Evolutionary conservation across 1,140 invertebrate species (phyloP).

Genomic region (Pemphigus obesinymphae): DNA sequence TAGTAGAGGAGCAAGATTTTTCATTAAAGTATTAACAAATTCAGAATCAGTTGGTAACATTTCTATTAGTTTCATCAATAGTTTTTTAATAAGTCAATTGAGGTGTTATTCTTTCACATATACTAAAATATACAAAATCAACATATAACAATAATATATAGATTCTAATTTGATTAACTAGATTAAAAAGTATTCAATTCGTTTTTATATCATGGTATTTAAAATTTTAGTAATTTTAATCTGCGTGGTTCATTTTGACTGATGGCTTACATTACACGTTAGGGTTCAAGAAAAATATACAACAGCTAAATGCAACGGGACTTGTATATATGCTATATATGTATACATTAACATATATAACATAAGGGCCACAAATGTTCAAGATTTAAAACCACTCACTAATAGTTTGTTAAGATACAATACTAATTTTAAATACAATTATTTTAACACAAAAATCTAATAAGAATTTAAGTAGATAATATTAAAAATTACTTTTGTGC

Average conservation of each 20-base stretch:
- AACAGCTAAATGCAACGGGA: too few species aligned
- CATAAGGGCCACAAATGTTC: too few species aligned
- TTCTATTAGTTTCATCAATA: constrained; percentile 96
- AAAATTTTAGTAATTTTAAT: not conserved
- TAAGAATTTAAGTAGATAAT: not conserved
- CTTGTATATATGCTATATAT: not conserved
- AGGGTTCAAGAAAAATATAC: too few species aligned
- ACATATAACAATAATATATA: not conserved
- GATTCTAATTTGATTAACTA: not conserved
- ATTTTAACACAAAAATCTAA: not conserved
- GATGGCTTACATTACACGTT: too few species aligned
- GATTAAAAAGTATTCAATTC: not conserved
- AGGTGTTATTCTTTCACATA: constrained; percentile 97
- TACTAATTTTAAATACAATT: not conserved
- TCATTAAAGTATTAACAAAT: constrained; percentile 88
- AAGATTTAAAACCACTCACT: not conserved
- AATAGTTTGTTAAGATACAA: not conserved
- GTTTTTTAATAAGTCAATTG: constrained; percentile 95
- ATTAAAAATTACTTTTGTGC: constrained; percentile 71
- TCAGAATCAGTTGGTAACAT: constrained; percentile 90
- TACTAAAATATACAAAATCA: constrained; percentile 55
- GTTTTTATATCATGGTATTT: not conserved
- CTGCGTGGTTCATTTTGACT: too few species aligned
- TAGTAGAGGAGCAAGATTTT: constrained; percentile 97
- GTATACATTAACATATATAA: too few species aligned